Conservation (phyloP, 2,797 vertebrate species). For the Schizopygopsis malacanthus region DNA sequence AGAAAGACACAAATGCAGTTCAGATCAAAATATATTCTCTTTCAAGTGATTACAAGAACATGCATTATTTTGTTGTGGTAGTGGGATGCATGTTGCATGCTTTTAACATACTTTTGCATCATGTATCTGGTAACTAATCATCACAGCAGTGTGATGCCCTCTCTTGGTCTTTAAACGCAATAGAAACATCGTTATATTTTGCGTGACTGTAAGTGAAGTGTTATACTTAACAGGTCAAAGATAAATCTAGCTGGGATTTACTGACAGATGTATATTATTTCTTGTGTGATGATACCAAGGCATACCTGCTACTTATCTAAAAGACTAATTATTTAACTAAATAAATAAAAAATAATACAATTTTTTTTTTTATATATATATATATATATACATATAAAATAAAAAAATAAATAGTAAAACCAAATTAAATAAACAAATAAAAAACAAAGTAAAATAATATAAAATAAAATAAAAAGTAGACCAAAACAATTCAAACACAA, state of each 20-base stretch:
- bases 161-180: constrained; percentile 21
- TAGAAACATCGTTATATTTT: neutral
- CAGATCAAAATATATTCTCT: neutral
- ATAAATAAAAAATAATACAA: no score
- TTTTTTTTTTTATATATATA: no score
- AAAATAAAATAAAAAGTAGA: no score
- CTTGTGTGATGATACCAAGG: neutral
- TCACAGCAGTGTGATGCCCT: neutral
- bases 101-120: neutral
- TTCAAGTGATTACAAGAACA: neutral
- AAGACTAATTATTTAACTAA: no score
- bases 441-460: no score
- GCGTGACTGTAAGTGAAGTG: constrained; percentile 17
- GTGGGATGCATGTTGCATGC: neutral
- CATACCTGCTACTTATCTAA: neutral
- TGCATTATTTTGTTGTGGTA: neutral
- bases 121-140: neutral
- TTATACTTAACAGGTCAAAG: neutral
- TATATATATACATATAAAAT: no score
- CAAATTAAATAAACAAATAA: no score
- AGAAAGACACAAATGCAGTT: neutral
- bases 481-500: no score
- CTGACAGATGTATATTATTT: neutral
- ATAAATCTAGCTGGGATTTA: constrained; percentile 11
- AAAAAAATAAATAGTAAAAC: no score